Evolutionary conservation across 1,140 invertebrate species (phyloP), one percentile per base, ranked within the genome.

Genomic region (Paralvinella palmiformis): DNA sequence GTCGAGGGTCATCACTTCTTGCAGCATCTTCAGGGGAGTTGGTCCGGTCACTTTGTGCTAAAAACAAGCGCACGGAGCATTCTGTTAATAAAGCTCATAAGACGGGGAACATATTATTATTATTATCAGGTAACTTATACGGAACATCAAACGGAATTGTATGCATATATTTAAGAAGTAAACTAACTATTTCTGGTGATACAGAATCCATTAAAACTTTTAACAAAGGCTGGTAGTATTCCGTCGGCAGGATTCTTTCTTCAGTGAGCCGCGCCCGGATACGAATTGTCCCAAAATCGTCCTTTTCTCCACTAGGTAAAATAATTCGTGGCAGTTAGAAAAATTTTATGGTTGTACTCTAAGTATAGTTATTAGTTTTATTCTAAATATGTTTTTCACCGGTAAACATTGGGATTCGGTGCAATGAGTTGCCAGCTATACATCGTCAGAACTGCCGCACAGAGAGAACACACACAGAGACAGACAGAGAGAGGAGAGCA

Each of bases 181-280:
- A n/a, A n/a, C n/a, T n/a, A n/a, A n/a, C n/a, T n/a, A 64, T 64
- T 13, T 64, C 32, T 59, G 33, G 57, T 41, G 66, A 64, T 29
- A 69, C 66, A 33, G 69, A 66, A 3, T 71, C 65, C 15, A 52
- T 52, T 13, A 72, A 57, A 10, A 71, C 41, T 3, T 68, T 61
- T 15, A 65, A 41, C 27, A 72, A n/a, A 29, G 71, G 68, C 13
- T 53, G 44, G 44, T 72, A 72, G 32, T 64, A 69, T 1, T 62
- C 60, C 7, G 69, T 58, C 15, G 71, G 71, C 22, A 72, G 56
- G n/a, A 72, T 69, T 22, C 52, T 65, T 55, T 72, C 71, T 50
- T 72, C 69, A 22, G 68, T 33, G n/a, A 72, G 55, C 50, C 67
- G 65, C 13, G 70, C 53, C 35, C 69, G 69, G 5, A 72, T 56